Conservation (phyloP, 2,113 vertebrate species). For the Cranoglanis bouderius region DNA sequence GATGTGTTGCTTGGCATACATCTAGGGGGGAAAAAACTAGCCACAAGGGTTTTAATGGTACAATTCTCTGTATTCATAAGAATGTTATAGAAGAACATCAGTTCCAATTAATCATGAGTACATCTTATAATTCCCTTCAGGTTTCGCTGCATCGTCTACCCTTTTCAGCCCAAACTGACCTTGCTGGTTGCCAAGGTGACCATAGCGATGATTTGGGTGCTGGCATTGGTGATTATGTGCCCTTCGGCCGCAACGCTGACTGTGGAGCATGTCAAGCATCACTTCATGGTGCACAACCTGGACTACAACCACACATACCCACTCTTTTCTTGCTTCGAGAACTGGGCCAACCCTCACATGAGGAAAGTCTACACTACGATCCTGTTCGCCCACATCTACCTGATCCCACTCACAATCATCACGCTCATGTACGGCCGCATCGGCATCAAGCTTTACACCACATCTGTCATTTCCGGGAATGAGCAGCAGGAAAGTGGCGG, state of each 20-base stretch:
- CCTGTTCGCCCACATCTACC: slow-evolving; percentile 76
- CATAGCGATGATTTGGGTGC: slow-evolving; percentile 74
- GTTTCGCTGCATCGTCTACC: slow-evolving; percentile 78
- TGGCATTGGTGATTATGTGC: slow-evolving; percentile 75
- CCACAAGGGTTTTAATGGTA: background rate
- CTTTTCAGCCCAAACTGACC: slow-evolving; percentile 74
- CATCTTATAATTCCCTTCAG: slow-evolving; percentile 54
- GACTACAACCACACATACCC: slow-evolving; percentile 70
- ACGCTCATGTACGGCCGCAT: slow-evolving; percentile 76
- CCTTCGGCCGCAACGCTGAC: slow-evolving; percentile 74
- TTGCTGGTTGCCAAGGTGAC: slow-evolving; percentile 71
- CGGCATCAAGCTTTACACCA: slow-evolving; percentile 72
- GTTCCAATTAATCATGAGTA: background rate
- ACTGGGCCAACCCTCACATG: slow-evolving; percentile 75
- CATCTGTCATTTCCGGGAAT: slow-evolving; percentile 60
- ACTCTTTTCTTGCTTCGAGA: slow-evolving; percentile 77
- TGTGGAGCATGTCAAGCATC: slow-evolving; percentile 69
- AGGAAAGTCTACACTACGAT: slow-evolving; percentile 77
- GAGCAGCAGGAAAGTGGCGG: slow-evolving; percentile 45
- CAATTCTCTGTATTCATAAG: background rate
- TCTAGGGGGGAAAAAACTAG: background rate
- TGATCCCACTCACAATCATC: slow-evolving; percentile 74
- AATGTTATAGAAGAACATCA: background rate
- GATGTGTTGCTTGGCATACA: background rate
- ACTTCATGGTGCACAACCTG: slow-evolving; percentile 69